Conservation (phyloP, 2,888 invertebrate species). For the Oxytorus armatus region DNA sequence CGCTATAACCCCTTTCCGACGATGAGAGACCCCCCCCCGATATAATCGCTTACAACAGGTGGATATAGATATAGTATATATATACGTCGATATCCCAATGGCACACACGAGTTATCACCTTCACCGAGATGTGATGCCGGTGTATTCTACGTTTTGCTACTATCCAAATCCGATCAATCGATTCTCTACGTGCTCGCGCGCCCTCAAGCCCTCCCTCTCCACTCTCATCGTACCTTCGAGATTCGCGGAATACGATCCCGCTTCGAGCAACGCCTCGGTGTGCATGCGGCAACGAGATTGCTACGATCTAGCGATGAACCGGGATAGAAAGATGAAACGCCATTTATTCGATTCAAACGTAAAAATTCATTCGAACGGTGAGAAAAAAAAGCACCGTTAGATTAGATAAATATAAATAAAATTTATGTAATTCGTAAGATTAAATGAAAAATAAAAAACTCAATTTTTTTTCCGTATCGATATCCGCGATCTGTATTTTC, state of each 20-base stretch:
- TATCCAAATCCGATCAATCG: constrained; percentile 66
- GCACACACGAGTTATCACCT: constrained; percentile 45
- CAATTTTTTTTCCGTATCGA: not conserved
- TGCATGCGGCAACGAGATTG: constrained; percentile 53
- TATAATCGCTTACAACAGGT: constrained; percentile 76
- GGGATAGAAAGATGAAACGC: too few species aligned
- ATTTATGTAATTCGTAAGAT: not conserved
- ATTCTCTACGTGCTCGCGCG: constrained; percentile 64
- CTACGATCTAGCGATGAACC: constrained; percentile 47
- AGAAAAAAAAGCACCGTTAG: not conserved
- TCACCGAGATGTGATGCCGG: constrained; percentile 7
- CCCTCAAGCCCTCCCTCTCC: constrained; percentile 39
- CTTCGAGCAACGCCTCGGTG: constrained; percentile 46
- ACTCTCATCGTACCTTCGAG: constrained; percentile 23
- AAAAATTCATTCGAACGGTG: too few species aligned
- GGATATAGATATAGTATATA: constrained; percentile 41
- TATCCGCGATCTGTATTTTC: constrained; percentile 13
- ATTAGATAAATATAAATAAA: not conserved
- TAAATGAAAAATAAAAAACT: not conserved
- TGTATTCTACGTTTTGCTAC: constrained; percentile 38
- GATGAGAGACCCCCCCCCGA: constrained; percentile 64
- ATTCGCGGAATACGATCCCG: constrained; percentile 52
- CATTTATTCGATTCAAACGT: too few species aligned
- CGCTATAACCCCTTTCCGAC: constrained; percentile 64
- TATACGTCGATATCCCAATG: too few species aligned